Base-by-base conservation (phyloP, 2,888 invertebrate genomes). In the Aleiodes testaceus region DNA sequence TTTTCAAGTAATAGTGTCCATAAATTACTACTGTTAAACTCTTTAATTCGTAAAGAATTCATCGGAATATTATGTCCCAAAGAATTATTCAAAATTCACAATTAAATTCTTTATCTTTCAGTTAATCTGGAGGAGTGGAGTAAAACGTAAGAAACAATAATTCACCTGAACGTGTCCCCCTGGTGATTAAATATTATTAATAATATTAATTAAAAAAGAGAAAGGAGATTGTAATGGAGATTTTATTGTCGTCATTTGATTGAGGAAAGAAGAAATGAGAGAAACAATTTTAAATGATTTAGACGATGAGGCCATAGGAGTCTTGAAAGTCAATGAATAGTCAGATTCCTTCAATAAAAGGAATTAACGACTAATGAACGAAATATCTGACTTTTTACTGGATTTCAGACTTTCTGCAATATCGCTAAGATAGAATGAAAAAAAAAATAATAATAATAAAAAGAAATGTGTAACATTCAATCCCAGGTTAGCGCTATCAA, bases 71-170 rank as follows among this genome's bases (percentile, higher is more conserved):
- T n/a, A 45, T 45, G 1, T 45, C 45, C 2, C 1, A 45, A 14
- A n/a, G n/a, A 45, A 45, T 45, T 14, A 66, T 66, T 61, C 4
- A 53, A 50, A 11, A 63, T 69, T 52, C 36, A 66, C 12, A 30
- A 66, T 36, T 7, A 36, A 36, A 12, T 55, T 70, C 59, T 67
- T 73, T 59, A 76, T 70, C 79, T 85, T 85, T 75, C 84, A 87
- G 87, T 77, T 87, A 87, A 87, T 82, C 79, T 77, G 82, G 84
- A 85, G 84, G 80, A 79, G 83, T 82, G 81, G 81, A 82, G 81
- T 80, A n/a, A 45, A 63, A 14, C 77, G 79, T 76, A 75, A 59
- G 65, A 71, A 36, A 18, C 49, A 30, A 49, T 14, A 26, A 22
- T 50, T 18, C n/a, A 52, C 52, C 52, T n/a, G 52, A 61, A 70